A percentile compares a stretch with the other conserved stretches of the same genome.
Conservation (phyloP, 2,888 invertebrate species). For the Hirudinaria manillensis region DNA sequence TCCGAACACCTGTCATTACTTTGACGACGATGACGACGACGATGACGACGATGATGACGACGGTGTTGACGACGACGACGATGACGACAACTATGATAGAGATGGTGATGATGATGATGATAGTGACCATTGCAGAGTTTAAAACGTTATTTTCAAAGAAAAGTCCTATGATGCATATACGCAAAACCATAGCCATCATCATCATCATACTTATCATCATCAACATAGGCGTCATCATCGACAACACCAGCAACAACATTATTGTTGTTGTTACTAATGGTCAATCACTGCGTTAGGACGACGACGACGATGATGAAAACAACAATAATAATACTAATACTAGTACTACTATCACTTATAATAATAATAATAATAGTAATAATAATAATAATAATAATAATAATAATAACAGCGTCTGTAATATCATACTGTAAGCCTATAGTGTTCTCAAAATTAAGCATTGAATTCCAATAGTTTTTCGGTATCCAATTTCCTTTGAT, state of each 20-base stretch:
- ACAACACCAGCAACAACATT: neutral
- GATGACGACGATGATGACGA: slow-evolving; percentile 31
- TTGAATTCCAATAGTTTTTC: too few species aligned
- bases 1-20: neutral
- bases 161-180: neutral
- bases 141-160: neutral
- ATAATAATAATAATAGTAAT: too few species aligned
- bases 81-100: neutral
- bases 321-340: neutral
- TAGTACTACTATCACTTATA: neutral
- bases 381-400: too few species aligned
- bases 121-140: neutral
- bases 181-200: neutral
- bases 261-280: neutral
- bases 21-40: slow-evolving; percentile 22
- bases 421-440: too few species aligned
- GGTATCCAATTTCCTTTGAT: too few species aligned
- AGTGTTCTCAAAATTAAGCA: too few species aligned
- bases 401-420: too few species aligned
- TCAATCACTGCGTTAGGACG: too few species aligned
- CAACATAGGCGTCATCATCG: neutral
- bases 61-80: slow-evolving; percentile 6
- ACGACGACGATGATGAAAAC: neutral
- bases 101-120: slow-evolving; percentile 11
- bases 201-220: neutral